phyloP scores from a whole-genome alignment of 2,113 vertebrate genomes.

The Eidolon helvum region DNA sequence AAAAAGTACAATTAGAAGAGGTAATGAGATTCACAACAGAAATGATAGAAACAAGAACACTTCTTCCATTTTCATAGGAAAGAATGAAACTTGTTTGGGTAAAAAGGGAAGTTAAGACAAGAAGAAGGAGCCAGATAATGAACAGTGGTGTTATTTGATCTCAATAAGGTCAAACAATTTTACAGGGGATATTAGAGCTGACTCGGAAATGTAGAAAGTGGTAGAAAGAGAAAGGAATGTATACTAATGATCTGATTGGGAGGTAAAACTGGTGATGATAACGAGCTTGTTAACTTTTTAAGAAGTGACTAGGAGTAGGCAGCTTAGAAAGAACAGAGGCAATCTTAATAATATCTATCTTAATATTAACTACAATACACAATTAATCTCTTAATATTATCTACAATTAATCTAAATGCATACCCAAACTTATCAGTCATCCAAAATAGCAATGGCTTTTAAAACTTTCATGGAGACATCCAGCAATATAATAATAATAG shows the following conservation, averaged over 20 bases:
- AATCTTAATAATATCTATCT: neutral
- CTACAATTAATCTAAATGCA: neutral
- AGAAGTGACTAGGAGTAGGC: neutral
- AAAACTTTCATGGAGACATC: slow-evolving; percentile 15
- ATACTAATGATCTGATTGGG: neutral
- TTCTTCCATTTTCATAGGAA: neutral
- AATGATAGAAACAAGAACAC: neutral
- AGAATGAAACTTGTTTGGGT: neutral
- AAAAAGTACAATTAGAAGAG: neutral
- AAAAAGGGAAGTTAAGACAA: neutral
- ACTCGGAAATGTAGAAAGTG: neutral
- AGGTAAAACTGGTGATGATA: neutral
- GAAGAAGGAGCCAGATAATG: neutral
- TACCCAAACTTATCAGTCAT: neutral
- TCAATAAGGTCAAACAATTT: neutral
- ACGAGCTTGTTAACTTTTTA: neutral
- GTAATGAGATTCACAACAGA: neutral
- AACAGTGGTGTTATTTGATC: neutral
- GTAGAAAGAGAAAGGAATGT: neutral
- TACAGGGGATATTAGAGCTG: neutral
- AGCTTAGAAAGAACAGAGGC: neutral
- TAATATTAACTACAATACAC: neutral
- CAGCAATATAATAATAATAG: neutral
- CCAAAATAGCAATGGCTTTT: slow-evolving; percentile 4
- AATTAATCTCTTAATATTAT: neutral